These are phyloP conservation scores for Pristionchus mayeri DNA, from an alignment of 2,888 invertebrate genomes.

Conservation along the genomic window DNA sequence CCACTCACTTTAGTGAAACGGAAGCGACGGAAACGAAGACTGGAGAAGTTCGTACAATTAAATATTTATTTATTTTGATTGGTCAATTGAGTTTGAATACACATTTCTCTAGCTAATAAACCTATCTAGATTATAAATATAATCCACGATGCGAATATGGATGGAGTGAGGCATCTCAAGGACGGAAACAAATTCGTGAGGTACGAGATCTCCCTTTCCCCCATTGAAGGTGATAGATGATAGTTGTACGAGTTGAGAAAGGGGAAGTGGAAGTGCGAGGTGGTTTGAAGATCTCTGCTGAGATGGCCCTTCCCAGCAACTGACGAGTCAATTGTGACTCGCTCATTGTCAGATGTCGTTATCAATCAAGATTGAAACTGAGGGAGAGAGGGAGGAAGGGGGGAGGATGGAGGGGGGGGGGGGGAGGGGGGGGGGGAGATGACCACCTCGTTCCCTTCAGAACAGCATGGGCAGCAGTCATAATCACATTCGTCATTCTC, in stretches of 20 bases:
- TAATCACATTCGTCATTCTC: conserved; percentile 66
- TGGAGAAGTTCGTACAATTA: conserved; percentile 43
- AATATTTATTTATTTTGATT: background rate
- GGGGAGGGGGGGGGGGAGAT: too few relatives aligned
- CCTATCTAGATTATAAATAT: conserved; percentile 59
- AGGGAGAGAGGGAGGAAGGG: too few relatives aligned
- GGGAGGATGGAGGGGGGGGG: too few relatives aligned
- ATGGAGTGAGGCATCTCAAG: conserved; percentile 72
- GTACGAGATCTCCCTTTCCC: too few relatives aligned
- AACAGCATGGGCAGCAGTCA: conserved; percentile 65
- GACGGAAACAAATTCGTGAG: conserved; percentile 61
- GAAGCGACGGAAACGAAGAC: conserved; percentile 27
- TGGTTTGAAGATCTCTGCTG: too few relatives aligned
- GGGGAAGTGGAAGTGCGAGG: too few relatives aligned
- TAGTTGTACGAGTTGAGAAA: too few relatives aligned
- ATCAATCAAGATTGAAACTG: conserved; percentile 15
- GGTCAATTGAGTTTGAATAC: too few relatives aligned
- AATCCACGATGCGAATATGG: conserved; percentile 73
- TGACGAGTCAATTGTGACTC: background rate
- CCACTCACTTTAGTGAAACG: background rate
- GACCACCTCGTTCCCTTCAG: too few relatives aligned
- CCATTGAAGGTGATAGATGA: too few relatives aligned
- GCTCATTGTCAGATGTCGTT: conserved; percentile 36
- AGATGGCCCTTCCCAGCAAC: background rate
- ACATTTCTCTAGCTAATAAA: too few relatives aligned